Evolutionary conservation across 2,888 invertebrate species (phyloP).

Genomic region (Asteroscopus sphinx): DNA sequence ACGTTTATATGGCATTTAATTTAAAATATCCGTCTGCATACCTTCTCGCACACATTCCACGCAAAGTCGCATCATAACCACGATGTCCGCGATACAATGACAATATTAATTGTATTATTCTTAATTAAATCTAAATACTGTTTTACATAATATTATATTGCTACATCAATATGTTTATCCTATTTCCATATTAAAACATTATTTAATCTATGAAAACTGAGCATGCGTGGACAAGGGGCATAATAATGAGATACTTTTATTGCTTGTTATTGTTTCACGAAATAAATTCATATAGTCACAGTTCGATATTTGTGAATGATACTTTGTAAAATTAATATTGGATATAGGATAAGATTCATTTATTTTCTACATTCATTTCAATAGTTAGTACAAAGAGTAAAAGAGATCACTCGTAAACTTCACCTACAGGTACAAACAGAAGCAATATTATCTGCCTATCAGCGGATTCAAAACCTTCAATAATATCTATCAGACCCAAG

Average conservation of each 20-base stretch:
- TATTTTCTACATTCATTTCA: not conserved
- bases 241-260: constrained; percentile 8
- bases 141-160: constrained; percentile 36
- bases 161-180: constrained; percentile 24
- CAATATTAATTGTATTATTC: constrained; percentile 33
- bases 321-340: constrained; percentile 8
- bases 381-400: constrained; percentile 28
- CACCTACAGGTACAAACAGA: constrained; percentile 21
- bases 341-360: not conserved
- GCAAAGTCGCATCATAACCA: constrained; percentile 11
- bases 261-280: constrained; percentile 1
- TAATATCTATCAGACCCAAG: too few species aligned
- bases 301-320: too few species aligned
- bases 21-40: constrained; percentile 24
- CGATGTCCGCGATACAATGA: constrained; percentile 15
- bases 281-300: not conserved
- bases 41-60: constrained; percentile 12
- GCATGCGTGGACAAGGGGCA: constrained; percentile 7
- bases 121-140: constrained; percentile 50
- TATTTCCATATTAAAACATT: constrained; percentile 14
- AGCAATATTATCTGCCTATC: too few species aligned
- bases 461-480: too few species aligned
- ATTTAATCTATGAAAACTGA: constrained; percentile 16
- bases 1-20: constrained; percentile 57
- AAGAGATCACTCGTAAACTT: constrained; percentile 46